These are phyloP conservation scores for Australoheros scitulus DNA, from an alignment of 2,113 vertebrate species.

Conservation along the genomic window DNA sequence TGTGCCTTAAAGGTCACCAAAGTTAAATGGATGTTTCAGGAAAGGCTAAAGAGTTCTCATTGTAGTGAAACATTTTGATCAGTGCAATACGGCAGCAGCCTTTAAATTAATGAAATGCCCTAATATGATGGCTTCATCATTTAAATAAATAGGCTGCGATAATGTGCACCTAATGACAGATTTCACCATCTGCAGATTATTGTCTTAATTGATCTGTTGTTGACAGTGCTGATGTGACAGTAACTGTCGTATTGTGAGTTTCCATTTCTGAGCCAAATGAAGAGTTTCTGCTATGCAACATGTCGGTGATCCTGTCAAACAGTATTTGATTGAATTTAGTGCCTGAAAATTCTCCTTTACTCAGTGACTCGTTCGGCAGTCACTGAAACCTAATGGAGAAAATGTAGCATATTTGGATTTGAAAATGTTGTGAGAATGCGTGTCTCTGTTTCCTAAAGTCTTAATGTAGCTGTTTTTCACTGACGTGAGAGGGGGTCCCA, in stretches of 20 bases:
- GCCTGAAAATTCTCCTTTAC: neutral
- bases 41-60: neutral
- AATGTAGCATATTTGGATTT: slow-evolving; percentile 1
- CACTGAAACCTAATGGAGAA: neutral
- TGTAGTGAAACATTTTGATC: neutral
- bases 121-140: neutral
- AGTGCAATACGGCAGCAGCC: neutral
- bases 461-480: neutral
- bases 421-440: neutral
- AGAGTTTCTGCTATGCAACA: neutral
- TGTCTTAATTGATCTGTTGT: neutral
- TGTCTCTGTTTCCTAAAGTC: neutral
- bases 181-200: neutral
- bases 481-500: neutral
- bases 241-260: neutral
- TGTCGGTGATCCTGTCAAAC: neutral
- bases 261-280: neutral
- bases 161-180: neutral
- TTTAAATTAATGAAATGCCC: neutral
- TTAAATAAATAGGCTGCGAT: neutral
- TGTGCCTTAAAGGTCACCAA: neutral
- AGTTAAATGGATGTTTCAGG: neutral
- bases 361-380: neutral
- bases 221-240: too few species aligned
- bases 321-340: neutral